Conservation (phyloP, 2,888 invertebrate species). For the Euplagia quadripunctaria region DNA sequence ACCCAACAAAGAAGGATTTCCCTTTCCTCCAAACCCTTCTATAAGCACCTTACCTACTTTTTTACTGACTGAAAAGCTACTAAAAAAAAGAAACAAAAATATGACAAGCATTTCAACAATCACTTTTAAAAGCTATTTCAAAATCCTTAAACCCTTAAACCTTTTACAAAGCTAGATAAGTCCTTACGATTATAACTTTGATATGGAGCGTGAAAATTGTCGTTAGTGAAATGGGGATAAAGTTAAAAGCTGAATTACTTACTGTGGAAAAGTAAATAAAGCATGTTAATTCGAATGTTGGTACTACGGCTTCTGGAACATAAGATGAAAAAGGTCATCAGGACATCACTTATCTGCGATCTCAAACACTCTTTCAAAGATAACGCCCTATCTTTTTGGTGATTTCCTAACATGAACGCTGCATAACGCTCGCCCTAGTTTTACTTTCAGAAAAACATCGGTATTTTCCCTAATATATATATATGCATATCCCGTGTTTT, state of each 20-base stretch:
- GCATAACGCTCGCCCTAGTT: slow-evolving; percentile 13
- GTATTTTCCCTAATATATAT: slow-evolving; percentile 25
- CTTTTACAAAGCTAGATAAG: not conserved
- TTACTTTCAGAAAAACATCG: slow-evolving; percentile 23
- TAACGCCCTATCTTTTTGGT: not conserved
- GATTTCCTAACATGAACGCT: not conserved
- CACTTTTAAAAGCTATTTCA: not conserved
- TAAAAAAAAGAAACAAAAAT: too few relatives aligned
- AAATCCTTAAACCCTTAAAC: not conserved
- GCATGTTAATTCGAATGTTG: not conserved
- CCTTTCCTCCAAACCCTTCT: too few relatives aligned
- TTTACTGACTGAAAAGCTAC: too few relatives aligned
- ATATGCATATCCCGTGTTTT: slow-evolving; percentile 34
- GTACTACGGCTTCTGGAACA: not conserved
- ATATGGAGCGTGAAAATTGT: not conserved
- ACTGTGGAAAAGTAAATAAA: not conserved
- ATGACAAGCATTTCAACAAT: too few relatives aligned
- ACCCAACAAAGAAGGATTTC: too few relatives aligned
- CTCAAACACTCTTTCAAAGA: slow-evolving; percentile 4
- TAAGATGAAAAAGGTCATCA: not conserved
- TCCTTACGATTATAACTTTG: not conserved
- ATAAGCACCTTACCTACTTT: too few relatives aligned
- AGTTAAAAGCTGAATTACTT: not conserved
- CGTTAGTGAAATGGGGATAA: not conserved
- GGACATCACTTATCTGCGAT: not conserved